phyloP scores from a whole-genome alignment of 2,888 invertebrate species.

The Hanleya hanleyi region DNA sequence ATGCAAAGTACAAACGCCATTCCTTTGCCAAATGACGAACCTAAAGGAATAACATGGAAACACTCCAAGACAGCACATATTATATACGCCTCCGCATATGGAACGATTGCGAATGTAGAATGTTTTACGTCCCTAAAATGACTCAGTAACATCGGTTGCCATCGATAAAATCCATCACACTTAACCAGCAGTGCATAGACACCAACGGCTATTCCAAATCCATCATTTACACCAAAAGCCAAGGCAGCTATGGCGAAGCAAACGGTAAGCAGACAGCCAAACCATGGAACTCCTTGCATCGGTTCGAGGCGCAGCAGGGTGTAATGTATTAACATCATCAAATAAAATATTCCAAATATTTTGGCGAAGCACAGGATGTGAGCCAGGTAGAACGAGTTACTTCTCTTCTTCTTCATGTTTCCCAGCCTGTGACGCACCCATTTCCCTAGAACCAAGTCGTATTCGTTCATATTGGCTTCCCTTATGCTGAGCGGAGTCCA shows the following conservation, averaged over 20 bases:
- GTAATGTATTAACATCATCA: constrained; percentile 36
- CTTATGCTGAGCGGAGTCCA: constrained; percentile 36
- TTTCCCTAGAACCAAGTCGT: constrained; percentile 39
- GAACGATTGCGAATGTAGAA: constrained; percentile 28
- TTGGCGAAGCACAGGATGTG: constrained; percentile 33
- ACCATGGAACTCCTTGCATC: constrained; percentile 27
- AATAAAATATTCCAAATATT: constrained; percentile 30
- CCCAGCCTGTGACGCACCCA: constrained; percentile 35
- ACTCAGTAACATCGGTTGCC: constrained; percentile 21
- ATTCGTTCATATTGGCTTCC: constrained; percentile 39
- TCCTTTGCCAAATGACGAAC: constrained; percentile 40
- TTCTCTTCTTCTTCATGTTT: constrained; percentile 17
- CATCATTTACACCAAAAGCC: constrained; percentile 38
- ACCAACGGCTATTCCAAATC: constrained; percentile 45
- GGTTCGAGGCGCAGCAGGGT: constrained; percentile 10
- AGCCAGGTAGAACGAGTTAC: constrained; percentile 11
- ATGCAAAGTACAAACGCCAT: constrained; percentile 37
- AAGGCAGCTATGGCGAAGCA: constrained; percentile 31
- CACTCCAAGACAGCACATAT: constrained; percentile 17
- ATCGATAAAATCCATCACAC: constrained; percentile 33
- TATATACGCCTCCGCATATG: constrained; percentile 26
- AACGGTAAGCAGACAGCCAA: constrained; percentile 25
- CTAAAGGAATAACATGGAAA: constrained; percentile 21
- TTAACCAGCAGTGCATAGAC: constrained; percentile 34
- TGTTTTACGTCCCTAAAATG: constrained; percentile 16